Base-by-base conservation (phyloP, 1,140 invertebrate genomes). In the Drosophila obscura region DNA sequence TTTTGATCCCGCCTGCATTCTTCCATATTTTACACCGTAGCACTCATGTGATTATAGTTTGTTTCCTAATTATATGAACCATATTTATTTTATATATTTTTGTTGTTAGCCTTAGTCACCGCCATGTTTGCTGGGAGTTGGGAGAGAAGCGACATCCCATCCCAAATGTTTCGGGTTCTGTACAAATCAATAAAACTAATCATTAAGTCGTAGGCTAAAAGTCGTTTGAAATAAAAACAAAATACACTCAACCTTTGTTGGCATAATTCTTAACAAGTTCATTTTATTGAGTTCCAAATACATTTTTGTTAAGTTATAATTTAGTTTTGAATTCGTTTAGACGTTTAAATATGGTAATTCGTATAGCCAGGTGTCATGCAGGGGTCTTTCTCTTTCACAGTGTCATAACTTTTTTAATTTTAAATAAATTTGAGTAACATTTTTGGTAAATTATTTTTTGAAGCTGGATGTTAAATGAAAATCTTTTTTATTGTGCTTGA, bases 211-310 rank as follows among this genome's bases (percentile, higher is more conserved):
- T 87, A 87, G 80, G 82, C 61, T 60, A 24, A 56, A 65, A 60
- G 64, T 69, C 55, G 76, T 62, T n/a, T 48, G 49, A 39, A 75
- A 82, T 77, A 80, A 75, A 66, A 43, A 50, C 41, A 13, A 15
- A 24, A 49, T 49, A 51, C 22, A 53, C 11, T 46, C 19, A 46
- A 41, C 28, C 19, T 63, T 51, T 39, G 9, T 75, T 68, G 73
- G 64, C 73, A 77, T 83, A 83, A 73, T 84, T 72, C 80, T 80
- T 77, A 85, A 85, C 82, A 87, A 85, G 58, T 87, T 85, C 48
- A 44, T 77, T 84, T 85, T 85, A 85, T 85, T 85, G 82, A 85
- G 85, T 85, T 85, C 77, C 81, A 87, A 87, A 82, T 87, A 85
- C 66, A 85, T 76, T 83, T 74, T 83, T 74, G 58, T 62, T 83